Conservation (phyloP, 2,888 invertebrate species). For the Tillus elongatus region DNA sequence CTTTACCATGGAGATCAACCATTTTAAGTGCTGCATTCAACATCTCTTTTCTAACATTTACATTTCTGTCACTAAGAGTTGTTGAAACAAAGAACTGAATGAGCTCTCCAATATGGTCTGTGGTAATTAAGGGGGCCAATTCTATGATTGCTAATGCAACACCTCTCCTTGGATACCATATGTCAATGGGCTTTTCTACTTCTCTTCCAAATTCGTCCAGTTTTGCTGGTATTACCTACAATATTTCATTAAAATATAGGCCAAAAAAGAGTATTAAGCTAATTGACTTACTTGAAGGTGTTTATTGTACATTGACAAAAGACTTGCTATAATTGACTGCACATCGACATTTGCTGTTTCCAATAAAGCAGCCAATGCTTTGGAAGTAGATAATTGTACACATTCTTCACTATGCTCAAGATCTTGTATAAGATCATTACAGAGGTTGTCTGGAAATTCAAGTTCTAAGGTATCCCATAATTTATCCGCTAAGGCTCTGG, state of each 20-base stretch:
- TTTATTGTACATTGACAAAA: constrained; percentile 6
- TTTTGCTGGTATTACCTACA: constrained; percentile 69
- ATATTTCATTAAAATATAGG: constrained; percentile 13
- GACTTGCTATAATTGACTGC: neutral
- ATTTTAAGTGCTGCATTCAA: constrained; percentile 85
- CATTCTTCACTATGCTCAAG: constrained; percentile 73
- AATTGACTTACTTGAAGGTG: no score
- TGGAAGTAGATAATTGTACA: constrained; percentile 74
- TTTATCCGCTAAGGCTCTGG: constrained; percentile 49
- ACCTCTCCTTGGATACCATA: constrained; percentile 85
- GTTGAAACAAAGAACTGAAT: constrained; percentile 78
- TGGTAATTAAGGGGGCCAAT: constrained; percentile 63
- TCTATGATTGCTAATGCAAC: constrained; percentile 74
- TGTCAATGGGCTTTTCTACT: constrained; percentile 75
- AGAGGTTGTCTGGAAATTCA: constrained; percentile 44
- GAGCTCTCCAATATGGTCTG: constrained; percentile 58
- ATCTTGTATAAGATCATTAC: constrained; percentile 55
- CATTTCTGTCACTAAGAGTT: constrained; percentile 78
- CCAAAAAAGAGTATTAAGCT: no score
- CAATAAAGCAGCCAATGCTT: constrained; percentile 64
- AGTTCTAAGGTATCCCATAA: constrained; percentile 55
- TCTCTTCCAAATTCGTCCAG: constrained; percentile 89
- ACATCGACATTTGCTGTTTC: constrained; percentile 39
- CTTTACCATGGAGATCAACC: constrained; percentile 89
- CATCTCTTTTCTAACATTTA: constrained; percentile 81